Evolutionary conservation across 2,113 vertebrate genomes (phyloP), one percentile per base, ranked within the genome.

Genomic region (Psophia crepitans): DNA sequence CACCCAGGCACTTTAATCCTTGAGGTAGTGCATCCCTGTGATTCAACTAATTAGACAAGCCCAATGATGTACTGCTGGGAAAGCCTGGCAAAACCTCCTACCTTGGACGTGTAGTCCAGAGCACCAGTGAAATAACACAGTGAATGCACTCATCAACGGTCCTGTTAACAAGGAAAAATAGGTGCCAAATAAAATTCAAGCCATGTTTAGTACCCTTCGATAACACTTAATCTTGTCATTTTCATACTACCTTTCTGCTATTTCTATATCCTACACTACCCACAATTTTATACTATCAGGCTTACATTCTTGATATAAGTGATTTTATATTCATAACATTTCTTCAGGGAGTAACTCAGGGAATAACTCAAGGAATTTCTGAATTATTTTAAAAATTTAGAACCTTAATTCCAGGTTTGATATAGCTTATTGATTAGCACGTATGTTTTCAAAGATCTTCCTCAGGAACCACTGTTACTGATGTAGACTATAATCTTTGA

Each of bases 11-110:
- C 49, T 94, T 94, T 77, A 92, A 87, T 85, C 53, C 48, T 64
- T 70, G n/a, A 75, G 68, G 63, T 16, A 70, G 53, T 6, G 14
- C 2, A 5, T 85, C 53, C 41, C 70, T 70, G 54, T 41, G 46
- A 88, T 69, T 88, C 84, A 93, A 80, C 54, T 85, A 85, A 96
- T 91, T 73, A 74, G 68, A 49, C n/a, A 87, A 83, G 32, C 15
- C 23, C 11, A 69, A 4, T 27, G 24, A 57, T 49, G 26, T 49
- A 74, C 49, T 0, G 3, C 57, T 77, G 78, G 27, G 37, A 54
- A 58, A 35, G 37, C 39, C 70, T 80, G 37, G 15, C 22, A 85
- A 79, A 91, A 69, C 28, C 20, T 68, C 60, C 60, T 60, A 16
- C 12, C 26, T 30, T 89, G 53, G 19, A 17, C 71, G 24, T n/a